A percentile compares a stretch with the other conserved stretches of the same genome.
Evolutionary conservation across 2,797 vertebrate species (phyloP).

Genomic region (Sebastes diaconus): DNA sequence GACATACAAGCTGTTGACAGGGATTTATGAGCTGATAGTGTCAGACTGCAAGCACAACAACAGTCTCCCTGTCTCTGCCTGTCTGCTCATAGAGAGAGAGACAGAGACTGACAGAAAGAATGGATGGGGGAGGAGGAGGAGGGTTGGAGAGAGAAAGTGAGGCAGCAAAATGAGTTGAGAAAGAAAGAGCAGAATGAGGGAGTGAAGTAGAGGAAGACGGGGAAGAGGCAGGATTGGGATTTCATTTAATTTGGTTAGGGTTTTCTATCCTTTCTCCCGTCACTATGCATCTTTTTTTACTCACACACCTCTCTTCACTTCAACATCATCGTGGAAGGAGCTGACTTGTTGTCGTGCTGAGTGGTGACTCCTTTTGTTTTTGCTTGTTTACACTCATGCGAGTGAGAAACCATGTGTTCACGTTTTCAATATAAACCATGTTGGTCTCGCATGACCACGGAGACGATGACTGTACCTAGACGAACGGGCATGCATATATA

Average conservation of each 20-base stretch:
- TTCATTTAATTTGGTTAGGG: constrained; percentile 35
- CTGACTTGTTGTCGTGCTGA: constrained; percentile 7
- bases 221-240: constrained; percentile 12
- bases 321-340: constrained; percentile 1
- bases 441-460: not conserved
- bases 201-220: constrained; percentile 16
- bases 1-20: constrained; percentile 81
- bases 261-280: not conserved
- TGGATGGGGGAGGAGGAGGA: not conserved
- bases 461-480: not conserved
- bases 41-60: constrained; percentile 75
- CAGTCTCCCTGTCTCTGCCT: constrained; percentile 72
- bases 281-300: not conserved
- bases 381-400: constrained; percentile 29
- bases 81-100: constrained; percentile 60
- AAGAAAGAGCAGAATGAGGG: constrained; percentile 20
- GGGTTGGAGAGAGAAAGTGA: constrained; percentile 42
- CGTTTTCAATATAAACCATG: constrained; percentile 13
- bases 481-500: not conserved
- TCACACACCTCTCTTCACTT: not conserved
- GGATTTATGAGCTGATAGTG: constrained; percentile 84
- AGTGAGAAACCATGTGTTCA: constrained; percentile 22
- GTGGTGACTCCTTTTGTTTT: constrained; percentile 29
- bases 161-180: constrained; percentile 64
- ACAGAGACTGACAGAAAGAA: constrained; percentile 65